Evolutionary conservation across 2,797 vertebrate genomes (phyloP).

Genomic region (Sphenodon punctatus): DNA sequence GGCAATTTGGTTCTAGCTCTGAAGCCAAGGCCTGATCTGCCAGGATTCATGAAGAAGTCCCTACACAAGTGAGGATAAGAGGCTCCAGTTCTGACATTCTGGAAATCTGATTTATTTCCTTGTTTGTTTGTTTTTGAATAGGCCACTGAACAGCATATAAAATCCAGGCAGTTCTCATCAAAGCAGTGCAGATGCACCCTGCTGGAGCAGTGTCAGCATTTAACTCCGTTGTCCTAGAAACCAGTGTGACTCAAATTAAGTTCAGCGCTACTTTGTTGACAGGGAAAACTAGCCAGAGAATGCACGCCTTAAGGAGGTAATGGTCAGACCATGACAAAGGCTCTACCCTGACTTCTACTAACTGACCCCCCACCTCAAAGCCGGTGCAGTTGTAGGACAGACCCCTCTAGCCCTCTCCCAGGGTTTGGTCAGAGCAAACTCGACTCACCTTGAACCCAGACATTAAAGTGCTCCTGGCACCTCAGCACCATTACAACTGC

Average conservation of each 20-base stretch:
- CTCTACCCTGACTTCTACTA: too few relatives aligned
- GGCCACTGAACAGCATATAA: fast-evolving
- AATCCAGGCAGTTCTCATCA: background rate
- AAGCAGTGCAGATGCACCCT: background rate
- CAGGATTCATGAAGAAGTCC: background rate
- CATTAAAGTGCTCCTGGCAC: background rate
- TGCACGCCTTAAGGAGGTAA: too few relatives aligned
- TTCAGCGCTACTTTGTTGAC: background rate
- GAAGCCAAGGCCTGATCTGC: background rate
- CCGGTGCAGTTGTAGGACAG: too few relatives aligned
- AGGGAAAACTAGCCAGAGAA: background rate
- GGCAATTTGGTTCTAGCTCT: background rate
- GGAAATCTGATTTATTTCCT: slow-evolving; percentile 35
- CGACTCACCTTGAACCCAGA: background rate
- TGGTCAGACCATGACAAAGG: background rate
- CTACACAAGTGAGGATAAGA: slow-evolving; percentile 34
- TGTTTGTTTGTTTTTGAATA: slow-evolving; percentile 34
- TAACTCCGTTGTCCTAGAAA: background rate
- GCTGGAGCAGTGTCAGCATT: background rate
- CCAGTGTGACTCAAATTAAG: background rate
- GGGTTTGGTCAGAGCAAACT: background rate
- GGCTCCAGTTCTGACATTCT: background rate
- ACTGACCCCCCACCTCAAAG: too few relatives aligned
- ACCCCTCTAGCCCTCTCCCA: too few relatives aligned
- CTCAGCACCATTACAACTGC: background rate